Percentiles rank a stretch among this genome's conserved stretches.
Conservation (phyloP, 2,113 vertebrate genomes). For the Paradoxurus hermaphroditus region DNA sequence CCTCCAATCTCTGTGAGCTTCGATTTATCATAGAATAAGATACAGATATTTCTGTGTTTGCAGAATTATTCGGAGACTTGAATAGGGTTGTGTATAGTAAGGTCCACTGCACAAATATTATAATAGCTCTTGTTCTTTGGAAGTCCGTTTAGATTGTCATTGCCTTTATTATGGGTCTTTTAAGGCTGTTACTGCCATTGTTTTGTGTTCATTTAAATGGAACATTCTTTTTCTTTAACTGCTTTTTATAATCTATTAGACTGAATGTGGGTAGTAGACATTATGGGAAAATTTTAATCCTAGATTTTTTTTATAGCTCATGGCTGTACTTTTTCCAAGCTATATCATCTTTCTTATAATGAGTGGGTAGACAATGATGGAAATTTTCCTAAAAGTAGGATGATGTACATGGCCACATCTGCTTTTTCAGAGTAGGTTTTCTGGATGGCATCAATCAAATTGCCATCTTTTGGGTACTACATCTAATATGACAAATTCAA, state of each 20-base stretch:
- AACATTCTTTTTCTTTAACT: conserved; percentile 1
- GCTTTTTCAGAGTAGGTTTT: neutral
- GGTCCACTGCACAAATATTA: neutral
- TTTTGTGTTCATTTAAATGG: neutral
- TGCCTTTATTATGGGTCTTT: neutral
- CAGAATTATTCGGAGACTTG: neutral
- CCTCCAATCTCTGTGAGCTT: neutral
- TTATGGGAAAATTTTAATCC: neutral
- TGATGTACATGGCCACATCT: neutral
- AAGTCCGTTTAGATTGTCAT: neutral
- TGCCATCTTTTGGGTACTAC: neutral
- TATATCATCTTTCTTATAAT: neutral
- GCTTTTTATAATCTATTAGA: neutral
- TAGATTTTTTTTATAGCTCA: neutral
- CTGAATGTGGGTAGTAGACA: neutral
- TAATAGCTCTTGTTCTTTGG: neutral
- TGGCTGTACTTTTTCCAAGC: neutral
- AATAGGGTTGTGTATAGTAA: neutral
- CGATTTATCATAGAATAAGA: neutral
- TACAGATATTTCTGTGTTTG: neutral
- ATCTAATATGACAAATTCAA: neutral
- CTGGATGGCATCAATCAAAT: neutral
- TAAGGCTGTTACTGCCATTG: neutral
- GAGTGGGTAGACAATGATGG: neutral
- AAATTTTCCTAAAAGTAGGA: neutral